Percentiles rank a stretch among this genome's conserved stretches.
These are phyloP conservation scores for Xenus cinereus DNA, from an alignment of 2,113 vertebrate genomes.

Conservation along the genomic window DNA sequence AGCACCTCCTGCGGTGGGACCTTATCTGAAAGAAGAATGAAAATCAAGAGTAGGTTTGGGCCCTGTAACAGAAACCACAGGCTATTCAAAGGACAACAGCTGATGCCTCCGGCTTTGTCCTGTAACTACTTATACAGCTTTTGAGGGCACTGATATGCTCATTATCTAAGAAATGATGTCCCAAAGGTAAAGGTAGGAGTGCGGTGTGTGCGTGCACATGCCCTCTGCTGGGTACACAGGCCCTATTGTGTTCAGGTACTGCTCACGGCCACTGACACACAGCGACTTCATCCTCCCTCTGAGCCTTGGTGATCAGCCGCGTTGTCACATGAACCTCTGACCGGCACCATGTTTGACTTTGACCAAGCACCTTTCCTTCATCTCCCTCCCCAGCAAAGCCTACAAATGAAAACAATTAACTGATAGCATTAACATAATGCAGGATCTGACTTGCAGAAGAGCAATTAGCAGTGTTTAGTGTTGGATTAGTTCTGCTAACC, in stretches of 20 bases:
- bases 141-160: neutral
- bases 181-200: neutral
- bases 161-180: conserved; percentile 9
- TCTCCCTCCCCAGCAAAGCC: neutral
- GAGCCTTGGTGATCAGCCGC: neutral
- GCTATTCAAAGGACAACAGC: neutral
- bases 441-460: neutral
- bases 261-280: neutral
- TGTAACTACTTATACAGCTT: neutral
- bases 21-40: neutral
- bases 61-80: neutral
- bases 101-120: neutral
- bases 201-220: neutral
- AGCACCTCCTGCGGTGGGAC: neutral
- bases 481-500: neutral
- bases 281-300: neutral
- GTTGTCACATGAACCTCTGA: neutral
- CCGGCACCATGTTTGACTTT: neutral
- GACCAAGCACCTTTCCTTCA: neutral
- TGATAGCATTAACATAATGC: neutral
- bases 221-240: neutral
- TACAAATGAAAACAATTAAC: neutral
- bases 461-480: neutral
- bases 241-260: neutral
- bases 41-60: neutral